Evolutionary conservation across 2,797 vertebrate genomes (phyloP), one percentile per base, ranked within the genome.

Genomic region (Gambusia yucatana): DNA sequence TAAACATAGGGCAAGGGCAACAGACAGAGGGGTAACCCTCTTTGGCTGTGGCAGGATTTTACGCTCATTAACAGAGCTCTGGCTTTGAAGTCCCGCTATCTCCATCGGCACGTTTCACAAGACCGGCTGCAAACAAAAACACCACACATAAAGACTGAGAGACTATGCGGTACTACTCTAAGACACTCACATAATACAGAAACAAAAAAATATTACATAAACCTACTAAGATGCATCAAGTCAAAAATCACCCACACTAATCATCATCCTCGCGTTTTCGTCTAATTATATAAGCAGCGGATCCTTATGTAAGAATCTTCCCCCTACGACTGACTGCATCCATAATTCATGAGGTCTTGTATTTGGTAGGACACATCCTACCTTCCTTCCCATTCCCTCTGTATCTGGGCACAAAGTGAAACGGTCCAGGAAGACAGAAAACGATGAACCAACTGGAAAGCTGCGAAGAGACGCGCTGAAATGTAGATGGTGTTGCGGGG

Each of bases 321-420:
- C 82, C 65, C 82, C 67, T 84, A 88, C 75, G 72, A 87, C 83
- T 84, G 80, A 84, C 65, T 69, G 65, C 48, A 90, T 93, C 84
- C 89, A 92, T 93, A 94, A 93, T 93, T 82, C 87, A 95, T 92
- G 89, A 92, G 82, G 79, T 74, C 82, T 88, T 87, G 84, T 84
- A 88, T 93, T 91, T 90, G 82, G 83, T 86, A 87, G 89, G 90
- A 92, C 88, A 91, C 82, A 88, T 90, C 73, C 73, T 78, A 76
- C 89, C 85, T 91, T 89, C 79, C 87, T 79, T 86, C 25, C 79
- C 85, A 72, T 85, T 65, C 78, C 84, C 3, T 0, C 81, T 89
- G 83, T 87, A 84, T 87, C 90, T 63, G 80, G 82, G 86, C 83
- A 93, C 85, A 89, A 36, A 72, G 44, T 73, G 30, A 80, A 57